Percentiles rank a stretch among this genome's conserved stretches.
Conservation (phyloP, 2,113 vertebrate species). For the Mesocricetus auratus region DNA sequence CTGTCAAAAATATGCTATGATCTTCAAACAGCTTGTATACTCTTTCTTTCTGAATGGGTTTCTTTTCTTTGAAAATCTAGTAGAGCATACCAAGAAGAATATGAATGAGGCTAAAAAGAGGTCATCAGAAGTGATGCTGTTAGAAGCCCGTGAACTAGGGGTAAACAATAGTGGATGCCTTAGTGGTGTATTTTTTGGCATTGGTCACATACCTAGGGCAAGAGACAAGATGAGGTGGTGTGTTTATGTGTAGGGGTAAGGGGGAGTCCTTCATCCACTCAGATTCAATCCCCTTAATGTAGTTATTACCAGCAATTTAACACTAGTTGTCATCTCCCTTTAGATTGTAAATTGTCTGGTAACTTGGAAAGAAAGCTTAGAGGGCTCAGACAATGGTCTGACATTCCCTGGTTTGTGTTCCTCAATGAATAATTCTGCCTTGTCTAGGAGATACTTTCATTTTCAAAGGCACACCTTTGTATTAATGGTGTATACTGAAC, state of each 20-base stretch:
- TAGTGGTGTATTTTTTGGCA: not conserved
- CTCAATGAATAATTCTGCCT: not conserved
- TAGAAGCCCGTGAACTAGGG: not conserved
- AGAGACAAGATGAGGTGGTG: not conserved
- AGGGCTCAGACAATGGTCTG: not conserved
- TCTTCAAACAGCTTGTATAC: slow-evolving; percentile 44
- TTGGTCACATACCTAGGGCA: not conserved
- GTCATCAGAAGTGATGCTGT: not conserved
- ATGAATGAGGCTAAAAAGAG: not conserved
- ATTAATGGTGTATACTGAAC: not conserved
- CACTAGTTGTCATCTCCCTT: not conserved
- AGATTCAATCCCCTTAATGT: not conserved
- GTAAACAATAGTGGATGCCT: not conserved
- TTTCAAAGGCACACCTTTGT: not conserved
- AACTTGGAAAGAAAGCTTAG: not conserved
- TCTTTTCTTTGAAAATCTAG: slow-evolving; percentile 55
- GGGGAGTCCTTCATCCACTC: not conserved
- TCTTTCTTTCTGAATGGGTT: slow-evolving; percentile 33
- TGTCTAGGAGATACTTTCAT: not conserved
- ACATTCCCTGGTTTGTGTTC: not conserved
- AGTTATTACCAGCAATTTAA: not conserved
- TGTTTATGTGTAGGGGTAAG: not conserved
- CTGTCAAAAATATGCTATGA: slow-evolving; percentile 6
- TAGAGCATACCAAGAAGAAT: not conserved
- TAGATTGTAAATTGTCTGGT: not conserved